A percentile compares a stretch with the other conserved stretches of the same genome.
Conservation (phyloP, 2,797 vertebrate species). For the Sphenodon punctatus region DNA sequence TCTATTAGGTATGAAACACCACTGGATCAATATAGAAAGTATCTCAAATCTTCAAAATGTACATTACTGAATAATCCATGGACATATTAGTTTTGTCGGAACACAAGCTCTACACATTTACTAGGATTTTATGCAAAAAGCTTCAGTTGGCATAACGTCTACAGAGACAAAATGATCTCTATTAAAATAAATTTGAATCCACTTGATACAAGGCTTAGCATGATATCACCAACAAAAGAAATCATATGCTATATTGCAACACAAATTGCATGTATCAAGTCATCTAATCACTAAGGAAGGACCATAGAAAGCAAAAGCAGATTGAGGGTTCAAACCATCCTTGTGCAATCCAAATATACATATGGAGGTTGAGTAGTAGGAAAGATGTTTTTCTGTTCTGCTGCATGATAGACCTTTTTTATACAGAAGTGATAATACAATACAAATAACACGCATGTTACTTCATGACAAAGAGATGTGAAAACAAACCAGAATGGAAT, state of each 20-base stretch:
- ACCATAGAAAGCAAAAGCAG: no score
- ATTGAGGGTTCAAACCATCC: no score
- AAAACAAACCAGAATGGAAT: no score
- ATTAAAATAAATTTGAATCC: slow-evolving; percentile 65
- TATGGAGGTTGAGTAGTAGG: no score
- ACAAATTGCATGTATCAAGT: no score
- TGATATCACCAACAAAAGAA: slow-evolving; percentile 52
- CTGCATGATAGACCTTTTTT: no score
- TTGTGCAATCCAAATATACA: no score
- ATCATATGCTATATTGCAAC: slow-evolving; percentile 45
- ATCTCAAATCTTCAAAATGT: slow-evolving; percentile 74
- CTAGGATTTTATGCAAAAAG: slow-evolving; percentile 55
- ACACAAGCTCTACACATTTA: slow-evolving; percentile 47
- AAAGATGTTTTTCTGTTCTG: no score
- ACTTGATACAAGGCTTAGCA: slow-evolving; percentile 40
- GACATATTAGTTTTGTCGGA: slow-evolving; percentile 61
- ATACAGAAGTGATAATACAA: no score
- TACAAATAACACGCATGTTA: no score
- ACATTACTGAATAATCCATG: slow-evolving; percentile 72
- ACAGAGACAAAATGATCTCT: slow-evolving; percentile 40
- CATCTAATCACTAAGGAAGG: no score
- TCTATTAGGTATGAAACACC: slow-evolving; percentile 62
- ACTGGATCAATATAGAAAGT: slow-evolving; percentile 72
- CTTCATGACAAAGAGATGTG: no score
- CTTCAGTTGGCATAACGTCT: slow-evolving; percentile 26